phyloP scores from a whole-genome alignment of 1,140 invertebrate genomes.

The Calliopsis andreniformis region DNA sequence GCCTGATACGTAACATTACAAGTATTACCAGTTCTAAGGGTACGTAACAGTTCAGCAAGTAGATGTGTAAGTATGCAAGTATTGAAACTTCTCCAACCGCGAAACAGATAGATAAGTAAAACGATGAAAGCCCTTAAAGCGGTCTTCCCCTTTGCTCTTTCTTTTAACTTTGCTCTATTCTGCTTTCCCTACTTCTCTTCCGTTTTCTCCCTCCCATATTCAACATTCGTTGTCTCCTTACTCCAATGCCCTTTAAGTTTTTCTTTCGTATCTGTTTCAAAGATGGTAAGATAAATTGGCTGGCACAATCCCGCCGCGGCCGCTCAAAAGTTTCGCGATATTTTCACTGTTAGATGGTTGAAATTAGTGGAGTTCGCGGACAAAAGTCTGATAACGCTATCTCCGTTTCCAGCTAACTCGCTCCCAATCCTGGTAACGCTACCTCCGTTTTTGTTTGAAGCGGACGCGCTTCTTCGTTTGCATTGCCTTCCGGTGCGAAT shows the following conservation, averaged over 20 bases:
- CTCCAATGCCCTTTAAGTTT: neutral
- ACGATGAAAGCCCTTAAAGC: slow-evolving; percentile 16
- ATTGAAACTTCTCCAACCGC: slow-evolving; percentile 31
- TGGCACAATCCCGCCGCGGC: slow-evolving; percentile 42
- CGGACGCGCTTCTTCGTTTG: neutral
- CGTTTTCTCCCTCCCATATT: neutral
- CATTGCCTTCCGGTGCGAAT: neutral
- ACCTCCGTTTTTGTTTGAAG: neutral
- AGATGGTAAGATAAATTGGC: slow-evolving; percentile 67
- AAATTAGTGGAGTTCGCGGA: slow-evolving; percentile 63
- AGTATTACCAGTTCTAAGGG: too few relatives aligned
- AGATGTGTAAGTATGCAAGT: slow-evolving; percentile 38
- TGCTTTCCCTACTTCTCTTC: slow-evolving; percentile 1
- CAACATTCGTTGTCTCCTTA: too few relatives aligned
- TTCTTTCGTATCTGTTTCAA: neutral
- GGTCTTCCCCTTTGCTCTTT: too few relatives aligned
- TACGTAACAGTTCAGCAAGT: too few relatives aligned
- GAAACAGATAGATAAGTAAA: slow-evolving; percentile 58
- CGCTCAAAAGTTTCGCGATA: slow-evolving; percentile 65
- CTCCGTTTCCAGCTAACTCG: slow-evolving; percentile 38
- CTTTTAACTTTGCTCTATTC: too few relatives aligned
- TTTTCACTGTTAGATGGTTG: slow-evolving; percentile 63
- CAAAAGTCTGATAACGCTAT: slow-evolving; percentile 63
- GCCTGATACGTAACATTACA: too few relatives aligned
- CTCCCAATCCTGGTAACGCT: slow-evolving; percentile 18